Evolutionary conservation across 2,888 invertebrate species (phyloP), one percentile per base, ranked within the genome.

Genomic region (Hemistola chrysoprasaria): DNA sequence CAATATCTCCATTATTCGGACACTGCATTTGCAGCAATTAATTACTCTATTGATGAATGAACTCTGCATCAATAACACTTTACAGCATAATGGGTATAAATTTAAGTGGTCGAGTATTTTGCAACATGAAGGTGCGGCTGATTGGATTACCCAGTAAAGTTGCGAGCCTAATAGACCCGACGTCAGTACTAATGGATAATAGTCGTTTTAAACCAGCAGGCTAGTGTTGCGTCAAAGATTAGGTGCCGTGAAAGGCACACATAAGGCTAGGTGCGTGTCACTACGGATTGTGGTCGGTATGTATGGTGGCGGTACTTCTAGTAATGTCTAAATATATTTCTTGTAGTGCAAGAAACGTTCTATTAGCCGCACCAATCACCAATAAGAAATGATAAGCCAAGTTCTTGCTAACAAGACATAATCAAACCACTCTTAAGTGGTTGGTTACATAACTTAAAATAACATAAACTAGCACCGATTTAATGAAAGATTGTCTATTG

Each of bases 201-300:
- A 8, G 30, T 8, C 34, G 33, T 36, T 47, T 42, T 42, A 33
- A 47, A 45, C 42, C 32, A 42, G 47, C 25, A 40, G 42, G 37
- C 39, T 56, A 40, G 48, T 47, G 51, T 65, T 62, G 56, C 62
- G 61, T 63, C 63, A 66, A 60, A 58, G 53, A 61, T 60, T 53
- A 62, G 54, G 42, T 16, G 16, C 56, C 36, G 64, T 61, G 63
- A 67, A 65, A 69, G 65, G 60, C 57, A 61, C 59, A 57, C 34
- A 34, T 49, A 57, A 52, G 35, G 30, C 22, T 30, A 24, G 28
- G 24, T 41, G 22, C 24, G 11, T 28, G 31, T 28, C 9, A 28
- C 10, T 11, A 23, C 30, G 22, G 35, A 26, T 25, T 35, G 23
- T 27, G 21, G 20, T 25, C 11, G 22, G 20, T 30, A 25, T 21